Evolutionary conservation across 2,113 vertebrate species (phyloP).

Genomic region (Megaptera novaeangliae): DNA sequence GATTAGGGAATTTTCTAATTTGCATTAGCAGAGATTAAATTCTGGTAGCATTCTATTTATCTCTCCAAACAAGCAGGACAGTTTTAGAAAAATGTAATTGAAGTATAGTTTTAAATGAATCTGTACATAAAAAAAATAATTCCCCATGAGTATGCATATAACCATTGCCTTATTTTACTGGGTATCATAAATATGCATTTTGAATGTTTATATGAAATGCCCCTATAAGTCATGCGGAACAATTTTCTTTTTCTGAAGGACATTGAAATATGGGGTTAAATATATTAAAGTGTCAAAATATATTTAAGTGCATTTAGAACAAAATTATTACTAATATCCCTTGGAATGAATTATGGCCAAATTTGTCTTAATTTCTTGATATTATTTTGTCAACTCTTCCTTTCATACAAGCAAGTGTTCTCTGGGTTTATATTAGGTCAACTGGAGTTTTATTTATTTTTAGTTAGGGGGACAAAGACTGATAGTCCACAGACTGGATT

Average conservation of each 20-base stretch:
- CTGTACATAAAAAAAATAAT: constrained; percentile 19
- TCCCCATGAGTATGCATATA: background rate
- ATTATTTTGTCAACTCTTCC: background rate
- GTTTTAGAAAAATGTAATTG: background rate
- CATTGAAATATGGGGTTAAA: background rate
- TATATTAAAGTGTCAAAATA: background rate
- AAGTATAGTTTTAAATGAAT: constrained; percentile 16
- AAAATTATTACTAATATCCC: background rate
- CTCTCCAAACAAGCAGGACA: background rate
- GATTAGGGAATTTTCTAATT: background rate
- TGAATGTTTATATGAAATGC: constrained; percentile 1
- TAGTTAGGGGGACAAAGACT: background rate
- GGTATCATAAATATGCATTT: background rate
- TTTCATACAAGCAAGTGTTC: background rate
- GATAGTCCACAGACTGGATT: background rate
- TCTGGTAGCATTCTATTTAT: background rate
- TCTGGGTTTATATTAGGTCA: background rate
- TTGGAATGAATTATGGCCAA: background rate
- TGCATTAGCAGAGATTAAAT: constrained; percentile 19
- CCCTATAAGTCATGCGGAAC: background rate
- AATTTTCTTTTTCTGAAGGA: constrained; percentile 33
- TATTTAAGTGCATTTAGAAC: constrained; percentile 3
- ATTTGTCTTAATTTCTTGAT: background rate
- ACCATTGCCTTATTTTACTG: background rate
- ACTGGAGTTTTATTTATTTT: constrained; percentile 19